Percentiles rank a stretch among this genome's conserved stretches.
phyloP scores from a whole-genome alignment of 2,888 invertebrate genomes.

The Macaria notata region DNA sequence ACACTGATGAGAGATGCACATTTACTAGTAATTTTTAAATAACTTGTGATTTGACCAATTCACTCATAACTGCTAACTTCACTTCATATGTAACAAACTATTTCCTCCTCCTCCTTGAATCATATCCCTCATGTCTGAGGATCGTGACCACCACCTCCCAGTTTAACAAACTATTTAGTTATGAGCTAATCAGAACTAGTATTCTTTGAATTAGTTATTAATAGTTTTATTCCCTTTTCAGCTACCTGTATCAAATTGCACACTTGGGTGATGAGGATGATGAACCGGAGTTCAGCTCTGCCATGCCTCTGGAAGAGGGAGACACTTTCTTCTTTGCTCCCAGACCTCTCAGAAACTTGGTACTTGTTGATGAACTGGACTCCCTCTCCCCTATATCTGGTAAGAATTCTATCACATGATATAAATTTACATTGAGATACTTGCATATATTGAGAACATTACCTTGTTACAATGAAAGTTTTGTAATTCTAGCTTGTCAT shows the following conservation, averaged over 20 bases:
- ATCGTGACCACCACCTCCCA: no score
- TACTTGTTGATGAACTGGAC: constrained; percentile 98
- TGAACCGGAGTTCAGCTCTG: constrained; percentile 98
- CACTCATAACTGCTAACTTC: no score
- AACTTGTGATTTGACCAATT: no score
- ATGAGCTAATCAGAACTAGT: background rate
- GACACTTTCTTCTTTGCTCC: constrained; percentile 99
- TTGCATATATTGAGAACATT: no score
- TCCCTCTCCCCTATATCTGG: constrained; percentile 96
- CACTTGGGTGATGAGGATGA: constrained; percentile 99
- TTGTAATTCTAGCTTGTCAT: constrained; percentile 84
- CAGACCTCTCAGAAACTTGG: constrained; percentile 94
- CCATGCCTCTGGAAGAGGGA: constrained; percentile 98
- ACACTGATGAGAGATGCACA: constrained; percentile 84
- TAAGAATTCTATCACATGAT: constrained; percentile 43
- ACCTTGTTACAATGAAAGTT: no score
- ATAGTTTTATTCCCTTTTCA: constrained; percentile 60
- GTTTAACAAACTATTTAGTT: no score
- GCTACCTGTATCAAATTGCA: constrained; percentile 99
- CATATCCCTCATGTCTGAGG: no score
- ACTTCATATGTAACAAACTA: no score
- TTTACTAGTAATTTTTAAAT: constrained; percentile 6
- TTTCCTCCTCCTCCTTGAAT: no score
- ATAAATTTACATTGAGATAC: no score
- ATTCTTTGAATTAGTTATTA: background rate